A percentile compares a stretch with the other conserved stretches of the same genome.
These are phyloP conservation scores for Zygogramma bicolorata DNA, from an alignment of 2,888 invertebrate genomes.

Conservation along the genomic window DNA sequence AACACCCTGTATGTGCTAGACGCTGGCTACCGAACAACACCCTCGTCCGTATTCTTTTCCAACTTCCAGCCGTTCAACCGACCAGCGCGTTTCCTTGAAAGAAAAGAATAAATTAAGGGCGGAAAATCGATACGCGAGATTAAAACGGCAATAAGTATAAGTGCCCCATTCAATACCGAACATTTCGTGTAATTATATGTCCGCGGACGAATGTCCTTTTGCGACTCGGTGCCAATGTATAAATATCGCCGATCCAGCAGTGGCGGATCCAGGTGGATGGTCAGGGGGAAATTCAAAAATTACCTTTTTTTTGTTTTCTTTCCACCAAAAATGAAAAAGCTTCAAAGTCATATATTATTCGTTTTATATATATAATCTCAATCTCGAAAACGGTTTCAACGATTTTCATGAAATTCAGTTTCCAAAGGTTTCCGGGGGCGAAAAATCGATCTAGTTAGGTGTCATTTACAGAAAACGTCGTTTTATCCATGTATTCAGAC, in stretches of 20 bases:
- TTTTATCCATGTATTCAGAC: no score
- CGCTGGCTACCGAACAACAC: neutral
- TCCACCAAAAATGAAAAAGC: no score
- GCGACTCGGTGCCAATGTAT: constrained; percentile 37
- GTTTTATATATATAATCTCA: no score
- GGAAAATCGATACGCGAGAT: constrained; percentile 46
- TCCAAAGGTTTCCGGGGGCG: no score
- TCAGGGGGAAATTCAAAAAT: no score
- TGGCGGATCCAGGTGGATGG: no score
- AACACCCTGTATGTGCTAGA: neutral
- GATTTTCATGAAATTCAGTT: no score
- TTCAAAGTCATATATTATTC: no score
- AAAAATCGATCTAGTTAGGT: no score
- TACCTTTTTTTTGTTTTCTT: no score
- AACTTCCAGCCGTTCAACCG: constrained; percentile 19
- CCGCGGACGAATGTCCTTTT: constrained; percentile 28
- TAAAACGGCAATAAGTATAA: constrained; percentile 13
- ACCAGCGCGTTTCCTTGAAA: constrained; percentile 50
- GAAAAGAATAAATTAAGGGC: constrained; percentile 51
- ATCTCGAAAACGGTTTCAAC: no score
- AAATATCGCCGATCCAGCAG: constrained; percentile 38
- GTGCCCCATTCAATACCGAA: constrained; percentile 17
- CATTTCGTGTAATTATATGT: constrained; percentile 12
- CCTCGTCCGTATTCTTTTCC: neutral
- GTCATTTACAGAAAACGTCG: no score